These are phyloP conservation scores for Sebastes flavidus DNA, from an alignment of 2,797 vertebrate species.

Conservation along the genomic window DNA sequence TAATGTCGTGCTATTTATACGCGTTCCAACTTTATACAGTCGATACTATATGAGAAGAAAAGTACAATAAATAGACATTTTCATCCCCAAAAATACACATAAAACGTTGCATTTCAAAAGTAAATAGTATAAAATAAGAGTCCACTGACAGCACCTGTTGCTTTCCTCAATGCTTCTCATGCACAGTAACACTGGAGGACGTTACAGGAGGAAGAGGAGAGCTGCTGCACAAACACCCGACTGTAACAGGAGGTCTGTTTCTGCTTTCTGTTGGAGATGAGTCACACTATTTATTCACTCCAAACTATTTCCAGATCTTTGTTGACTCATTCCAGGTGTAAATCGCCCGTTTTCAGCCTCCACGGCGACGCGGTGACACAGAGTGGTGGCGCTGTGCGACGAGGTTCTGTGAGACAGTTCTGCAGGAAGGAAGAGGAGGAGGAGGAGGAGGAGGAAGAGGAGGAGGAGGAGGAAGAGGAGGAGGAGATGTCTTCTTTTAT, in stretches of 20 bases:
- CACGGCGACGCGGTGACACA: slow-evolving; percentile 9
- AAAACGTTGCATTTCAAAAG: no score
- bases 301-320: slow-evolving; percentile 32
- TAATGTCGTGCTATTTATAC: no score
- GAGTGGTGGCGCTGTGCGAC: not conserved
- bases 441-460: not conserved
- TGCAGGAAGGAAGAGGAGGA: slow-evolving; percentile 5
- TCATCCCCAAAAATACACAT: no score
- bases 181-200: not conserved
- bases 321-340: slow-evolving; percentile 45
- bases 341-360: slow-evolving; percentile 36
- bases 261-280: not conserved
- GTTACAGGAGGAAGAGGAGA: not conserved
- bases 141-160: no score
- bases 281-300: slow-evolving; percentile 17
- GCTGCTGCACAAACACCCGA: not conserved
- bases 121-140: no score
- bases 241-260: not conserved
- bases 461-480: not conserved
- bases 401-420: slow-evolving; percentile 10
- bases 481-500: slow-evolving; percentile 32
- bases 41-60: no score
- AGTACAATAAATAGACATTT: no score
- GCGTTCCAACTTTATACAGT: no score
- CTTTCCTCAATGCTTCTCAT: no score